Evolutionary conservation across 1,140 invertebrate genomes (phyloP), one percentile per base, ranked within the genome.

Genomic region (Hypothenemus hampei): DNA sequence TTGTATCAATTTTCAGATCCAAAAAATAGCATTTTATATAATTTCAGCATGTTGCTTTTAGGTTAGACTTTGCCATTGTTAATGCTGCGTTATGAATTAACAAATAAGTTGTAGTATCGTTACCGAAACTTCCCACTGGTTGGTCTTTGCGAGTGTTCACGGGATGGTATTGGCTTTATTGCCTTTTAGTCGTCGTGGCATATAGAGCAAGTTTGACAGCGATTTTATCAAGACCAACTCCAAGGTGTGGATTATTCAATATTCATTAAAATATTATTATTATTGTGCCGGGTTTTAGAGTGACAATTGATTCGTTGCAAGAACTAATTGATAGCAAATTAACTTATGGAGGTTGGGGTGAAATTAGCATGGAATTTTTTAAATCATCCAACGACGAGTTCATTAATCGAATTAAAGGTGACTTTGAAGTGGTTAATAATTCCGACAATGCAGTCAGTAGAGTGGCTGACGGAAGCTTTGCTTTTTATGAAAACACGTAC

Each of bases 101-200:
- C 19, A n/a, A n/a, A n/a, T n/a, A n/a, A 24, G 3, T 54, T 56
- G 21, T 85, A 59, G 83, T 91, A 15, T 87, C 86, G 0, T 59
- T 89, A 35, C 87, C 87, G 0, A 79, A 80, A 62, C 71, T 89
- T 52, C 87, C 87, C 0, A 75, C 75, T 7, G 83, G 82, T 19
- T 90, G 87, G 87, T 83, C 87, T 0, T 70, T 91, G 29, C 73
- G 87, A 24, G 69, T 90, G 11, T 74, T 91, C 8, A 87, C 87
- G 15, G 87, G 87, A 1, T 90, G 86, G 81, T 91, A 89, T 72
- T 91, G 87, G 87, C 65, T 91, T 0, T 92, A 89, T 63, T 87
- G 84, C 62, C 81, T 90, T 45, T 72, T 90, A 4, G 76, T 90
- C 20, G 82, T 84, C 0, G 85, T 87, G 3, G 78, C 82, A 3